These are phyloP conservation scores for Zelleria hepariella DNA, from an alignment of 2,888 invertebrate species.

Conservation along the genomic window DNA sequence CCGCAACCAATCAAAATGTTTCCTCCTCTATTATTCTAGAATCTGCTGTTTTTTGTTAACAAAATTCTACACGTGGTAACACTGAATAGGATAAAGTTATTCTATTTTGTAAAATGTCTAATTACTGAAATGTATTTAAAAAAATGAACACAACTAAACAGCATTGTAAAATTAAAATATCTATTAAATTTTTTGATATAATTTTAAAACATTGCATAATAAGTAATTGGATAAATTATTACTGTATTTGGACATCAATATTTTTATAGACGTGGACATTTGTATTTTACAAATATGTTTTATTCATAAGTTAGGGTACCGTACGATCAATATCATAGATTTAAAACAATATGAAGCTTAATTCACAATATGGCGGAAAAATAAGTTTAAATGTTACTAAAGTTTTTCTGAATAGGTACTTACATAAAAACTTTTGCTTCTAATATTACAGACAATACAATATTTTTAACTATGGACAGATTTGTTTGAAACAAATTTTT, in stretches of 20 bases:
- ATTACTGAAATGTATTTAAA: too few species aligned
- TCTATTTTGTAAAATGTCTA: too few species aligned
- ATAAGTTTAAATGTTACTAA: too few species aligned
- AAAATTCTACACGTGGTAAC: constrained; percentile 20
- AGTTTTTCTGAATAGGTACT: neutral
- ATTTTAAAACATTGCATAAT: neutral
- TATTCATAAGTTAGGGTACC: neutral
- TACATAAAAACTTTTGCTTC: neutral
- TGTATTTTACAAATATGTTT: neutral
- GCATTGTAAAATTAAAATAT: neutral
- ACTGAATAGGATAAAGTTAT: constrained; percentile 15
- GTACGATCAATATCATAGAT: neutral
- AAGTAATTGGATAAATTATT: too few species aligned
- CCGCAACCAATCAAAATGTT: neutral
- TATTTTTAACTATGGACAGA: constrained; percentile 42
- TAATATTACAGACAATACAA: constrained; percentile 2
- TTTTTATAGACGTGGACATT: neutral
- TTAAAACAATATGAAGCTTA: neutral
- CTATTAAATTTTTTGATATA: neutral
- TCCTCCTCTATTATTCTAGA: neutral
- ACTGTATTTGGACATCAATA: neutral
- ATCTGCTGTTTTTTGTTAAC: neutral
- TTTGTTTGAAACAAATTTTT: constrained; percentile 47
- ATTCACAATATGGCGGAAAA: neutral
- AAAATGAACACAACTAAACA: neutral